These are phyloP conservation scores for Dendrolimus punctatus DNA, from an alignment of 1,140 invertebrate species.

Conservation along the genomic window DNA sequence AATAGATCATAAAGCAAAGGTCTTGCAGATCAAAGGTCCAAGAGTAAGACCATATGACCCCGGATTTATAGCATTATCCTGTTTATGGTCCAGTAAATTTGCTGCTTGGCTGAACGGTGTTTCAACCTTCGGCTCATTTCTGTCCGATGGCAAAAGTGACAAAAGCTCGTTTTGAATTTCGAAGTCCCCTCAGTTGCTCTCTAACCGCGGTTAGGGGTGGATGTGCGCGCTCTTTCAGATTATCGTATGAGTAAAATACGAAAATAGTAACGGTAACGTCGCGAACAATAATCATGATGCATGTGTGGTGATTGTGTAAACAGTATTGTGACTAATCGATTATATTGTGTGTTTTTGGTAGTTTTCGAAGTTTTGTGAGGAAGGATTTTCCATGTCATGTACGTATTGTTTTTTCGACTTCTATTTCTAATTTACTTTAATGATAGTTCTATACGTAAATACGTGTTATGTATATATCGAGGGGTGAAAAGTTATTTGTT, in stretches of 20 bases:
- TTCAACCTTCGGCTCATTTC: slow-evolving; percentile 26
- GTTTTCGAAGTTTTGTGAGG: neutral
- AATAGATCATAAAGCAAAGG: slow-evolving; percentile 4
- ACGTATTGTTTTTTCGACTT: neutral
- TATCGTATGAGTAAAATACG: slow-evolving; percentile 21
- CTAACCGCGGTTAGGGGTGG: slow-evolving; percentile 17
- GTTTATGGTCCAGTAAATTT: slow-evolving; percentile 37
- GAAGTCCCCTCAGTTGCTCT: slow-evolving; percentile 23
- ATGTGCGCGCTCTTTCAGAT: slow-evolving; percentile 13
- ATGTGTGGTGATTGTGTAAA: slow-evolving; percentile 13
- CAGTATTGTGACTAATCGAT: slow-evolving; percentile 10
- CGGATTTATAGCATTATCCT: slow-evolving; percentile 37
- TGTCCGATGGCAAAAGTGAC: neutral
- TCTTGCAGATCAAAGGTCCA: slow-evolving; percentile 4
- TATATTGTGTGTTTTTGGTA: neutral
- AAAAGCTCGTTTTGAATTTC: slow-evolving; percentile 14
- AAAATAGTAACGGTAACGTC: slow-evolving; percentile 29
- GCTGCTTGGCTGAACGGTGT: slow-evolving; percentile 27
- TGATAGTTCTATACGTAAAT: no score
- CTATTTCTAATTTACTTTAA: no score
- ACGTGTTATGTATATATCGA: no score
- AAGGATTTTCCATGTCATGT: neutral
- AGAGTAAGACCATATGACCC: slow-evolving; percentile 22
- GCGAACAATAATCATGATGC: slow-evolving; percentile 6
- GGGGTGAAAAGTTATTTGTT: no score